Evolutionary conservation across 2,797 vertebrate genomes (phyloP), one percentile per base, ranked within the genome.

Genomic region (Pteropus rufus): DNA sequence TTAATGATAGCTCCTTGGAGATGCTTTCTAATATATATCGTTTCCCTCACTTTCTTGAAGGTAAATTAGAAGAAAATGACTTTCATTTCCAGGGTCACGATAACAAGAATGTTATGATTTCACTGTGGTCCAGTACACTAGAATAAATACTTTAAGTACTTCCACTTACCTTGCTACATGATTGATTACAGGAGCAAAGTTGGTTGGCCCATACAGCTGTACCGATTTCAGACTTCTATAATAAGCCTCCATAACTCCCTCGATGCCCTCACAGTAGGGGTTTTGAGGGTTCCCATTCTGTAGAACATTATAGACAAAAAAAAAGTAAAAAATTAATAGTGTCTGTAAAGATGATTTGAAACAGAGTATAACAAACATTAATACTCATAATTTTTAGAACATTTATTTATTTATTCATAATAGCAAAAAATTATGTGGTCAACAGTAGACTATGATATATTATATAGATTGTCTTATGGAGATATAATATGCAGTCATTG

Each of bases 221-320:
- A 99, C 99, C 24, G 99, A 99, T 98, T 99, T 99, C 90, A 99
- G 98, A 97, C 99, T 99, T 98, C 99, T 99, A 91, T 99, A 99
- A 95, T 99, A 99, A 0, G 99, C 99, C 89, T 99, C 99, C 99
- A 99, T 99, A 72, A 99, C 99, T 2, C 99, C 99, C 1, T 99
- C 99, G 24, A 99, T 99, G 75, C 99, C 99, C 46, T 99, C 98
- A 94, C 99, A 99, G 97, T 99, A 99, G 0, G 99, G 99, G 95
- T 99, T 99, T 98, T 99, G 99, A 94, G 99, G 99, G 96, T 99
- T 99, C 96, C 99, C 99, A 39, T 99, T 99, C 99, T 99, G 93
- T 52, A 94, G 34, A 96, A 93, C 80, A 91, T 76, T 80, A 92
- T 0, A 58, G 41, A 34, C 9, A 93, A 97, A 95, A 62, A 60